Evolutionary conservation across 2,113 vertebrate species (phyloP), one percentile per base, ranked within the genome.

Genomic region (Scopus umbretta): DNA sequence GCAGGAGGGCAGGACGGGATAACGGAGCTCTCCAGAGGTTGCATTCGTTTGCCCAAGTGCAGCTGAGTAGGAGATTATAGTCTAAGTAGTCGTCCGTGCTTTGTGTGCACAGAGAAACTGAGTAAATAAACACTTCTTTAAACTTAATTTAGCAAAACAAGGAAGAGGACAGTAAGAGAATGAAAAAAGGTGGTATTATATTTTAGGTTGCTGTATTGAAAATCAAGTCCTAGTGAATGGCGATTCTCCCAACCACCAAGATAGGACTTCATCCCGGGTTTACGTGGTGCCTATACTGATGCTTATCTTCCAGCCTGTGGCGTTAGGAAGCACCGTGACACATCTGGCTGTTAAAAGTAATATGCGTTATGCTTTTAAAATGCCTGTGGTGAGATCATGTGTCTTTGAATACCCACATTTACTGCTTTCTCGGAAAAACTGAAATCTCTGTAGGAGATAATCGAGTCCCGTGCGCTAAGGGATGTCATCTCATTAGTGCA

Each of bases 401-500:
- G 34, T 61, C 65, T 81, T 70, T 74, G 66, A 88, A 75, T 83
- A 58, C 21, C 5, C 8, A 49, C 83, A n/a, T 66, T 72, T 62
- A 32, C 59, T n/a, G 68, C 59, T 92, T 88, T 85, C 83, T 90
- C 42, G 87, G 70, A 80, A 80, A 91, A 91, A 36, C 5, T 7
- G 66, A 80, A 93, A 59, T 80, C 61, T 47, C 38, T 90, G 75
- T 66, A 72, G 80, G 56, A 94, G 20, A 79, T 45, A 43, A 52
- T n/a, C 50, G 83, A 76, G 68, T 63, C 40, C 58, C 18, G 91
- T 68, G 55, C 38, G 52, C 26, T 92, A 49, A 73, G 63, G 30
- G 29, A 81, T 92, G 58, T 58, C 36, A 34, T 90, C 58, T 92
- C 72, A 70, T 97, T 74, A 96, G 87, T 52, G 34, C 55, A 65